Conservation (phyloP, 2,797 vertebrate genomes). For the Coregonus ussuriensis region DNA sequence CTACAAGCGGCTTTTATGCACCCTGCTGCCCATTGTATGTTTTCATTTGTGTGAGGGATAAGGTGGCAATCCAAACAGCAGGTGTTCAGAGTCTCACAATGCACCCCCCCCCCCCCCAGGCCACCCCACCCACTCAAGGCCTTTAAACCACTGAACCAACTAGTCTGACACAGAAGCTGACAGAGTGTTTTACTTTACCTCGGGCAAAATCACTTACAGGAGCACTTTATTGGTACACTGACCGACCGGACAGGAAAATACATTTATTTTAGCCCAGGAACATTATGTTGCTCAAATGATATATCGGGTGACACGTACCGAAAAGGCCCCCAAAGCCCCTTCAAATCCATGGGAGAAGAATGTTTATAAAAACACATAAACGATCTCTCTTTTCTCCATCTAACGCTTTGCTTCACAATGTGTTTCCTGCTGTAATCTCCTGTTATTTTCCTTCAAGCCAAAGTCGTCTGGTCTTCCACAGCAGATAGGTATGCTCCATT, state of each 20-base stretch:
- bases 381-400: constrained; percentile 29
- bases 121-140: constrained; percentile 30
- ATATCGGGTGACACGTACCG: constrained; percentile 44
- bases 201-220: constrained; percentile 37
- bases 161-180: constrained; percentile 37
- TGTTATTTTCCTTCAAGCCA: constrained; percentile 66
- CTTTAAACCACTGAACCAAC: constrained; percentile 58
- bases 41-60: constrained; percentile 61
- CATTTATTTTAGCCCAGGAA: constrained; percentile 21
- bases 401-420: constrained; percentile 62
- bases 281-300: constrained; percentile 49
- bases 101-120: constrained; percentile 9
- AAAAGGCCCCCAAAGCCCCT: constrained; percentile 4
- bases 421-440: constrained; percentile 75
- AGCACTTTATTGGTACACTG: constrained; percentile 34
- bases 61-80: constrained; percentile 72
- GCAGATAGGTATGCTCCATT: constrained; percentile 76
- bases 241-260: constrained; percentile 21
- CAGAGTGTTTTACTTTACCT: constrained; percentile 38
- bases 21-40: constrained; percentile 61
- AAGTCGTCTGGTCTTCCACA: constrained; percentile 28
- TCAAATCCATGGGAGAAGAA: constrained; percentile 36
- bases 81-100: constrained; percentile 66
- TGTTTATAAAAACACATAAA: constrained; percentile 29
- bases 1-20: constrained; percentile 52